Evolutionary conservation across 2,888 invertebrate species (phyloP).

Genomic region (Neelides folsomi): DNA sequence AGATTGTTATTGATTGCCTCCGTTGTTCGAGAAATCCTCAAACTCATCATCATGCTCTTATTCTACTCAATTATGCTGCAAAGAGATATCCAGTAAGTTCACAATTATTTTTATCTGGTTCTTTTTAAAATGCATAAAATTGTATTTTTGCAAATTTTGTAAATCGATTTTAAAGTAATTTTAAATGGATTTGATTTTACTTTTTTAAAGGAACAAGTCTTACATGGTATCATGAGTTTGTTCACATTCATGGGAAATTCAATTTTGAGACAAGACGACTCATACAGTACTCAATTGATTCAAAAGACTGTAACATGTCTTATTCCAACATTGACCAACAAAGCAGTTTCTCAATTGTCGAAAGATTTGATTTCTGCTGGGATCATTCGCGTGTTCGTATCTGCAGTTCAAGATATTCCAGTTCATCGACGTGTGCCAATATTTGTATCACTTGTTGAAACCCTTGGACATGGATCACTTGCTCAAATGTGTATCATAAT

Average conservation of each 20-base stretch:
- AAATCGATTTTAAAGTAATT: too few species aligned
- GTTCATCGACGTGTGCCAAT: conserved; percentile 74
- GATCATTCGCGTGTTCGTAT: conserved; percentile 66
- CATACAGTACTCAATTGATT: conserved; percentile 88
- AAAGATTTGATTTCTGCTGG: conserved; percentile 23
- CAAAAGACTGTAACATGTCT: conserved; percentile 76
- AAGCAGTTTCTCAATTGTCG: conserved; percentile 12
- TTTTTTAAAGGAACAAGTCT: conserved; percentile 50
- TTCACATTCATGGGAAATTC: conserved; percentile 97
- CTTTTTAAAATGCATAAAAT: neutral
- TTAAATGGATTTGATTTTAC: neutral
- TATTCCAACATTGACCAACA: conserved; percentile 62
- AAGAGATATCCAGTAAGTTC: conserved; percentile 52
- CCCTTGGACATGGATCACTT: conserved; percentile 44
- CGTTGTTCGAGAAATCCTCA: conserved; percentile 84
- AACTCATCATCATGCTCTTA: conserved; percentile 83
- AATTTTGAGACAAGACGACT: conserved; percentile 81
- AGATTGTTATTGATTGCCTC: conserved; percentile 73
- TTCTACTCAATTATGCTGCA: conserved; percentile 67
- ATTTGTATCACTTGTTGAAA: conserved; percentile 54
- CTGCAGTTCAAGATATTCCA: conserved; percentile 80
- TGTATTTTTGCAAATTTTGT: too few species aligned
- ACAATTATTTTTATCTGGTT: neutral
- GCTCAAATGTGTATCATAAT: conserved; percentile 40
- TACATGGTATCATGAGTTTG: conserved; percentile 88